phyloP scores from a whole-genome alignment of 2,113 vertebrate species.

The Mormyrus lacerda region DNA sequence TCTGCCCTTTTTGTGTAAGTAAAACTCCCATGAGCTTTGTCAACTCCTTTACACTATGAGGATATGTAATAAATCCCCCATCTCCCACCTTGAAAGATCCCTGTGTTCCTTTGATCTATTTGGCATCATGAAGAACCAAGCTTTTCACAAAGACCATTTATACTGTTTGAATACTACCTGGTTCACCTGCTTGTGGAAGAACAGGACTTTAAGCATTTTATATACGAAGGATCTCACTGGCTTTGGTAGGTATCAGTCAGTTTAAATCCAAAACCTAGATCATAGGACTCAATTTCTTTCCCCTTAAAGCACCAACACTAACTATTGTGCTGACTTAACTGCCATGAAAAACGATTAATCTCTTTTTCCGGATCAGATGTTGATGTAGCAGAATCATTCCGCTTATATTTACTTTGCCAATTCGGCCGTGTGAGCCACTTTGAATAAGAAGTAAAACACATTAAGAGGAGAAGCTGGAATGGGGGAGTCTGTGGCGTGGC shows the following conservation, averaged over 20 bases:
- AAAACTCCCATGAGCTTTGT: background rate
- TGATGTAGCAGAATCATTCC: background rate
- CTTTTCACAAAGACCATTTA: background rate
- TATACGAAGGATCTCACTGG: background rate
- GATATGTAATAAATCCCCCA: background rate
- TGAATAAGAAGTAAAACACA: background rate
- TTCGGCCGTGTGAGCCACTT: background rate
- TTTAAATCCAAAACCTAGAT: background rate
- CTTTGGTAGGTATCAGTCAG: background rate
- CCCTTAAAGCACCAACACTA: background rate
- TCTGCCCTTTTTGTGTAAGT: too few relatives aligned
- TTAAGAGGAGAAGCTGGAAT: background rate
- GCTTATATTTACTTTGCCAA: background rate
- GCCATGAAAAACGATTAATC: background rate
- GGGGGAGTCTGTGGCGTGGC: background rate
- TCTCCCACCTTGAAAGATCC: background rate
- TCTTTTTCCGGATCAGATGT: background rate
- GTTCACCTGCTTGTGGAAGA: background rate
- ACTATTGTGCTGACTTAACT: background rate
- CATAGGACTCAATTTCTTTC: background rate
- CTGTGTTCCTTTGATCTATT: background rate
- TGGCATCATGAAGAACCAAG: background rate
- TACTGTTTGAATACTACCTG: background rate
- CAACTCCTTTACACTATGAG: background rate
- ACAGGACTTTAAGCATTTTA: background rate